Conservation (phyloP, 1,140 invertebrate genomes). For the Drosophila pachea region DNA sequence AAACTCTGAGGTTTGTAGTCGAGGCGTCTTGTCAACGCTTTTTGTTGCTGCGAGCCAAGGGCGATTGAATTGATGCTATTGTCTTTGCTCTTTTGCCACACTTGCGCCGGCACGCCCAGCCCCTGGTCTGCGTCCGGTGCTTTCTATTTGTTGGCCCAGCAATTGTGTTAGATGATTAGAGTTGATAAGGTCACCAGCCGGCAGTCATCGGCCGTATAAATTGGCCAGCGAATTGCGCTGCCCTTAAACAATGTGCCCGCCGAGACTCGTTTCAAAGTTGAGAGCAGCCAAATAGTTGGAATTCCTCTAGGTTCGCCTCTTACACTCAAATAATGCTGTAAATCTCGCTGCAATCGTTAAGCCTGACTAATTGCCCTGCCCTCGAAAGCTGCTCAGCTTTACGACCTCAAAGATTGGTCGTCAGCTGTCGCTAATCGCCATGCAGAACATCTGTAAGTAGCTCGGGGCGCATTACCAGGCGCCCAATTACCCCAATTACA, state of each 20-base stretch:
- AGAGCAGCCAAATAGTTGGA: constrained; percentile 28
- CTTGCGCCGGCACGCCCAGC: background rate
- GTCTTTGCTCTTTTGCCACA: background rate
- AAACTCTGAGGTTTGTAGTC: constrained; percentile 61
- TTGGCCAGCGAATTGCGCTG: background rate
- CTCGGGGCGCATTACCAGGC: background rate
- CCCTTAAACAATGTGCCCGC: background rate
- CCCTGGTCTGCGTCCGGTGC: constrained; percentile 28
- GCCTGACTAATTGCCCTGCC: constrained; percentile 21
- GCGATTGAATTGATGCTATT: constrained; percentile 9
- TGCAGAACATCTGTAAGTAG: background rate
- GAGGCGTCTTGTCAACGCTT: constrained; percentile 20
- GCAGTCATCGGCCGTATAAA: background rate
- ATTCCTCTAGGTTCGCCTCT: background rate
- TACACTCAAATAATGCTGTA: background rate
- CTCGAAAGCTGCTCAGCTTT: background rate
- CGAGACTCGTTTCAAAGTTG: constrained; percentile 14
- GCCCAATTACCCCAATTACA: background rate
- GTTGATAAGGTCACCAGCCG: constrained; percentile 47
- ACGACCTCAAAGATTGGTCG: constrained; percentile 1
- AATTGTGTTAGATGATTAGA: constrained; percentile 63
- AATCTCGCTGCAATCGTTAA: constrained; percentile 15
- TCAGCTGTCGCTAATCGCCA: background rate
- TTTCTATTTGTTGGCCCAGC: constrained; percentile 36
- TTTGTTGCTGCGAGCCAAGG: background rate